phyloP scores from a whole-genome alignment of 2,113 vertebrate species.

The Laterallus jamaicensis region DNA sequence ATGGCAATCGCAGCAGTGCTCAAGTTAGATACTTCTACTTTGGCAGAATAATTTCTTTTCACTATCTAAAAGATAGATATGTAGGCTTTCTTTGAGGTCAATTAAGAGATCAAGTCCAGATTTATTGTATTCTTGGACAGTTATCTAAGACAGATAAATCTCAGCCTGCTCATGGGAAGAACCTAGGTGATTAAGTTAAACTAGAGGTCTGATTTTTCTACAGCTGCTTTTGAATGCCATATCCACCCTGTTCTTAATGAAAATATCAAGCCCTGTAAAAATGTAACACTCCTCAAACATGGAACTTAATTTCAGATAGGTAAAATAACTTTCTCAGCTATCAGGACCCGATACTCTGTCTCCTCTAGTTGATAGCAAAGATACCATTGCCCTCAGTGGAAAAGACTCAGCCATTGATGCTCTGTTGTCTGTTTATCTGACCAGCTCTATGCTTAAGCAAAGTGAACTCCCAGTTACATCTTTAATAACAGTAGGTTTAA shows the following conservation, averaged over 20 bases:
- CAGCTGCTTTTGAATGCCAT: background rate
- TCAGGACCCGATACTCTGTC: background rate
- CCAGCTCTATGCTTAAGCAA: background rate
- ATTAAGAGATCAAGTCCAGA: background rate
- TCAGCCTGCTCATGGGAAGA: background rate
- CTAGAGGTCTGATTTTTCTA: background rate
- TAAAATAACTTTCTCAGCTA: background rate
- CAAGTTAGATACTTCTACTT: background rate
- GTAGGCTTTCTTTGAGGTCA: background rate
- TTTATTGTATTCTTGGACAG: background rate
- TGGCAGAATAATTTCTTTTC: background rate
- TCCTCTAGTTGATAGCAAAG: background rate
- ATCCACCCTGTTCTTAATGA: background rate
- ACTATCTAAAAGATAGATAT: background rate
- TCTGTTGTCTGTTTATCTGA: background rate
- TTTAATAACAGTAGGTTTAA: background rate
- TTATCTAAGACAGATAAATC: background rate
- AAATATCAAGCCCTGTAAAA: background rate
- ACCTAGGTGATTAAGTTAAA: background rate
- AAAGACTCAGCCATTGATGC: background rate
- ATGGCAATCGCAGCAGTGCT: background rate
- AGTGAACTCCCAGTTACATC: background rate
- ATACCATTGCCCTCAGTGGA: rapidly evolving
- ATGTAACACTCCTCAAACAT: background rate
- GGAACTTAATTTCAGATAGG: background rate